phyloP scores from a whole-genome alignment of 2,113 vertebrate genomes.

The Chelonoidis abingdonii region DNA sequence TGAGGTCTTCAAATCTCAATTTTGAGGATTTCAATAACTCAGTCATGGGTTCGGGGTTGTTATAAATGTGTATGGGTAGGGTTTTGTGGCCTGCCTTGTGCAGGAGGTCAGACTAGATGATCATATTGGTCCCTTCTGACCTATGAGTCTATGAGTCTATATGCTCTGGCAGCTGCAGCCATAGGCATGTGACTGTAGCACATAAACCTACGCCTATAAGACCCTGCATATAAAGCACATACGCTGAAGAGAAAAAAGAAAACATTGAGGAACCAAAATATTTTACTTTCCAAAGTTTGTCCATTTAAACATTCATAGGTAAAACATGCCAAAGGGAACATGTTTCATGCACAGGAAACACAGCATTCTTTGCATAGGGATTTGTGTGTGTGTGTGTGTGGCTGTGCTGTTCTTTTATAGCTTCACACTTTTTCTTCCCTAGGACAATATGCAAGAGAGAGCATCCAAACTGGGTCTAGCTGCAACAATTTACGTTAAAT shows the following conservation, averaged over 20 bases:
- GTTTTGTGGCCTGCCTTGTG: too few species aligned
- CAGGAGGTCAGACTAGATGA: too few species aligned
- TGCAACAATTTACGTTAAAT: neutral
- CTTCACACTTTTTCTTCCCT: neutral
- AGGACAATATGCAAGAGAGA: neutral
- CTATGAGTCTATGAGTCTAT: too few species aligned
- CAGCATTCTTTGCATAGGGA: neutral
- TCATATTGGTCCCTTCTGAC: too few species aligned
- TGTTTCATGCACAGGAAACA: neutral
- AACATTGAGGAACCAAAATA: neutral
- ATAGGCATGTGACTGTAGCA: neutral
- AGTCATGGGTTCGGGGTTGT: too few species aligned
- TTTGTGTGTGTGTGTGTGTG: neutral
- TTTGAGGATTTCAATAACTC: too few species aligned
- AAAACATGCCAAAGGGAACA: neutral
- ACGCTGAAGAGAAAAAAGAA: rapidly evolving
- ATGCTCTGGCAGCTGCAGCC: neutral
- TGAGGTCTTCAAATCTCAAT: too few species aligned
- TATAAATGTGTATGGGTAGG: too few species aligned
- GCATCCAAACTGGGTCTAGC: neutral
- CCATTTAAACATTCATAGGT: neutral
- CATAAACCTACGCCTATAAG: neutral
- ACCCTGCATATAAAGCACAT: rapidly evolving
- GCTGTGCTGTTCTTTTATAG: neutral
- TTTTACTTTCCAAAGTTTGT: neutral